Evolutionary conservation across 2,797 vertebrate genomes (phyloP), one percentile per base, ranked within the genome.

Genomic region (Crocodylus rhombifer): DNA sequence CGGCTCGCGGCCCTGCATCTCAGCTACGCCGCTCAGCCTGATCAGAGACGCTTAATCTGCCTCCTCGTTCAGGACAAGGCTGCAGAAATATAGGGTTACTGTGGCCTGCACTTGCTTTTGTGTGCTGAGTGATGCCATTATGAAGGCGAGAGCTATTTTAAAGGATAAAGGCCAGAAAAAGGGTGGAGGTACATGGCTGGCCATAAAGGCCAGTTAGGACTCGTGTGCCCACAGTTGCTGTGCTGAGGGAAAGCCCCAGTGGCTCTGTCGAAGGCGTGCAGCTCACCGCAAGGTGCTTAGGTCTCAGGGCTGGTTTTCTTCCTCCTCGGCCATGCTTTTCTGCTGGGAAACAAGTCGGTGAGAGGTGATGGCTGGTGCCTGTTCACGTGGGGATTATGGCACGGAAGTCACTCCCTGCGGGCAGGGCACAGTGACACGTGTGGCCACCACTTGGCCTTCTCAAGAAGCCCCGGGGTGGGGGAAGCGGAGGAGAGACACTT

Each of bases 1-100:
- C 33, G 25, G 21, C 90, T 65, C 93, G 91, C 82, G 86, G 71
- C 95, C 42, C 65, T 18, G 89, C 91, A 94, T 89, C 83, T 85
- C 1, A 8, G 15, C 94, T 60, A 89, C 84, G 83, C 89, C 91
- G 89, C 94, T 96, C 94, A 87, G 82, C 94, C 92, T 92, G 96
- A 96, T 89, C 89, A 94, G 93, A 96, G 93, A 94, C 93, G 95
- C 93, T 96, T 97, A 95, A 96, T 96, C 94, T 92, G 87, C 87
- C 86, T 97, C 93, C 91, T 96, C 90, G 3, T 16, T 86, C 15
- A 51, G 92, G 91, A 95, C 93, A 96, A 96, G 95, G 91, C 93
- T 11, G 7, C 21, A 69, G 67, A 25, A 71, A 71, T 23, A 25
- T 58, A 84, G 88, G 86, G 89, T 95, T 95, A 87, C 89, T 86